These are phyloP conservation scores for Meganola albula DNA, from an alignment of 2,888 invertebrate genomes.

Conservation along the genomic window DNA sequence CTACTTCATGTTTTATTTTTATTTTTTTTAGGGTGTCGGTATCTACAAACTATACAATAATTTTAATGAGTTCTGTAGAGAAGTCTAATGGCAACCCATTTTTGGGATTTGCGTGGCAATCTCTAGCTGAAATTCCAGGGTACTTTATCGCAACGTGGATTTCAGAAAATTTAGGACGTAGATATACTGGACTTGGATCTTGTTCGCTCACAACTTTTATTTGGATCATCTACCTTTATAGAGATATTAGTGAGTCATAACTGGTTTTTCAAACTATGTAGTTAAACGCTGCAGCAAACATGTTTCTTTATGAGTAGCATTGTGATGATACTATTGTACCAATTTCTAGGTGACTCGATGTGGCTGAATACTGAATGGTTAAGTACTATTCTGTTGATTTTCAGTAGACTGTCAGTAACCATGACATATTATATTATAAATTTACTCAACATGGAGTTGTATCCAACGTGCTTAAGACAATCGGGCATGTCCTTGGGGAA, in stretches of 20 bases:
- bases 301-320: too few relatives aligned
- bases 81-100: constrained; percentile 80
- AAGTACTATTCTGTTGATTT: constrained; percentile 53
- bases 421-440: constrained; percentile 77
- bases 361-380: constrained; percentile 40
- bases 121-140: constrained; percentile 80
- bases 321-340: background rate
- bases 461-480: constrained; percentile 81
- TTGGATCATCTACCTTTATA: constrained; percentile 36
- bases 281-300: too few relatives aligned
- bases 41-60: constrained; percentile 67
- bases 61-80: constrained; percentile 68
- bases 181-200: constrained; percentile 39
- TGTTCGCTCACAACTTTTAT: constrained; percentile 31
- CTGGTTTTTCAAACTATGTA: too few relatives aligned
- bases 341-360: constrained; percentile 20
- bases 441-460: constrained; percentile 80
- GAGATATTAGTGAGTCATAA: constrained; percentile 26
- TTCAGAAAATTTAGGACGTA: constrained; percentile 45
- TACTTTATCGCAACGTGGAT: constrained; percentile 76
- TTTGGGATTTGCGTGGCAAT: constrained; percentile 80
- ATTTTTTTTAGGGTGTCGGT: constrained; percentile 60
- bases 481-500: constrained; percentile 80
- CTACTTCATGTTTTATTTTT: constrained; percentile 10
- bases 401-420: constrained; percentile 73